phyloP scores from a whole-genome alignment of 1,140 invertebrate genomes.

The Cylas formicarius region DNA sequence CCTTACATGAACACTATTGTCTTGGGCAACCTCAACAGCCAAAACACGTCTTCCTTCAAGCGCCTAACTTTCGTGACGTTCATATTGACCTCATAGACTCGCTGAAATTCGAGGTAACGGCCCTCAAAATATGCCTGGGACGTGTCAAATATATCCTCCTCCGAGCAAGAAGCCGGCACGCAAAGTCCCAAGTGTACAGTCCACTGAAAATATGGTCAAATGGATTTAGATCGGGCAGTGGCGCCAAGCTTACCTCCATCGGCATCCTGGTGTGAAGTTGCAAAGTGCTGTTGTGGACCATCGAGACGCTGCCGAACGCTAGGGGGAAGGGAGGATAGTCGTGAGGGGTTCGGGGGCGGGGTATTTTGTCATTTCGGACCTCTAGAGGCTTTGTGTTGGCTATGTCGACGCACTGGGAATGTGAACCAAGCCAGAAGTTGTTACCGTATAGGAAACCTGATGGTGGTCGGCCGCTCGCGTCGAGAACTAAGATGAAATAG shows the following conservation, averaged over 20 bases:
- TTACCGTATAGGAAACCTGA: slow-evolving; percentile 45
- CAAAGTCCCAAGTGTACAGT: slow-evolving; percentile 31
- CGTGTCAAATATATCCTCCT: slow-evolving; percentile 22
- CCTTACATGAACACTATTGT: slow-evolving; percentile 28
- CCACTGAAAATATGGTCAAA: slow-evolving; percentile 20
- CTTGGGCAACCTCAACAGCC: slow-evolving; percentile 24
- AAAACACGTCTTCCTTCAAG: slow-evolving; percentile 13
- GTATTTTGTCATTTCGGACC: slow-evolving; percentile 23
- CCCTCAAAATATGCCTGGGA: slow-evolving; percentile 21
- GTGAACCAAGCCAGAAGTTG: slow-evolving; percentile 47
- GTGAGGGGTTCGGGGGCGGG: slow-evolving; percentile 31
- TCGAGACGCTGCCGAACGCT: slow-evolving; percentile 39
- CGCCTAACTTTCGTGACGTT: slow-evolving; percentile 23
- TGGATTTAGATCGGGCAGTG: neutral
- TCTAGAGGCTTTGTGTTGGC: slow-evolving; percentile 28
- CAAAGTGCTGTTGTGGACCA: slow-evolving; percentile 43
- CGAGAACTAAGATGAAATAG: slow-evolving; percentile 47
- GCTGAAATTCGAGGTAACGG: slow-evolving; percentile 21
- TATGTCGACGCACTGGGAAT: slow-evolving; percentile 39
- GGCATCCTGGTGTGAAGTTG: slow-evolving; percentile 40
- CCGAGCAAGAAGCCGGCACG: slow-evolving; percentile 27
- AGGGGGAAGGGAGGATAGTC: slow-evolving; percentile 43
- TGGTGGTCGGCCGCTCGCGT: slow-evolving; percentile 44
- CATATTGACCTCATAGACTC: slow-evolving; percentile 24
- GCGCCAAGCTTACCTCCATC: slow-evolving; percentile 38